Percentiles rank a stretch among this genome's conserved stretches.
These are phyloP conservation scores for Amniataba percoides DNA, from an alignment of 2,797 vertebrate species.

Conservation along the genomic window DNA sequence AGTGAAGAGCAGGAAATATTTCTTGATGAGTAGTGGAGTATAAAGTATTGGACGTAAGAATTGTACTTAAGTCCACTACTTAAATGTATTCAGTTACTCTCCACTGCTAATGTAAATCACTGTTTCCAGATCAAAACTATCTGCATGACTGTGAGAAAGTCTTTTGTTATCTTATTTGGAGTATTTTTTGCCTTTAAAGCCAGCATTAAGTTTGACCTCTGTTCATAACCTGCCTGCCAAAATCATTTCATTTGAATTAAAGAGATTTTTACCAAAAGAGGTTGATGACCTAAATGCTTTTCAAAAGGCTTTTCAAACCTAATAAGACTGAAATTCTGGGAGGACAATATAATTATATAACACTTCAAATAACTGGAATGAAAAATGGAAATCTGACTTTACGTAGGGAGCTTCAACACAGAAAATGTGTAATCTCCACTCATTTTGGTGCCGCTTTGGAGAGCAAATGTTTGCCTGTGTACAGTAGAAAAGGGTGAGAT, in stretches of 20 bases:
- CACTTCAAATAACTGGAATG: background rate
- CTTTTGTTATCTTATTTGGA: background rate
- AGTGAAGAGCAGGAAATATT: no score
- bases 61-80: no score
- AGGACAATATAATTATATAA: background rate
- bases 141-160: background rate
- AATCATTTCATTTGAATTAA: background rate
- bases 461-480: background rate
- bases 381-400: background rate
- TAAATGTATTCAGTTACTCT: background rate
- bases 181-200: background rate
- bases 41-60: no score
- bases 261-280: background rate
- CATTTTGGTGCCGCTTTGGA: background rate
- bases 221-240: background rate
- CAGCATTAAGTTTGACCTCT: background rate
- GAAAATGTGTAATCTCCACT: background rate
- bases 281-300: background rate
- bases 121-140: background rate
- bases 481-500: conserved; percentile 24
- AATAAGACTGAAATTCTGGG: background rate
- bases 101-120: background rate
- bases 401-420: background rate
- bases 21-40: no score
- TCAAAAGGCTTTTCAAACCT: background rate